Conservation (phyloP, 2,797 vertebrate genomes). For the Scarus forsteni region DNA sequence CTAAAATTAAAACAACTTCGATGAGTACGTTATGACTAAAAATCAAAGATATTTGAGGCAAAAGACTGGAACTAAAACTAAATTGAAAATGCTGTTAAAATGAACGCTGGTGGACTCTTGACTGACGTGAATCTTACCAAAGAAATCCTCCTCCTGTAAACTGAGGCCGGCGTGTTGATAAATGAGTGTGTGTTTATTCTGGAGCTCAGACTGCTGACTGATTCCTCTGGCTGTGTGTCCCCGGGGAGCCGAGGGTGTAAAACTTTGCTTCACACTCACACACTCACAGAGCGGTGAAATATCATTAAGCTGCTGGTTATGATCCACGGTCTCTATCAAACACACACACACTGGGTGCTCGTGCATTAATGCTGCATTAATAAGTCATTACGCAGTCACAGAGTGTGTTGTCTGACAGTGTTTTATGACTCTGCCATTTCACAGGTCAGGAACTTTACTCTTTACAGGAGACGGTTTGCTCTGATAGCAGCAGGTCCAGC, state of each 20-base stretch:
- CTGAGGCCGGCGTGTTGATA: neutral
- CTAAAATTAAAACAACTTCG: too few species aligned
- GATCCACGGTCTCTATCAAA: constrained; percentile 1
- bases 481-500: constrained; percentile 18
- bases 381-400: constrained; percentile 37
- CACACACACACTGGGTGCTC: neutral
- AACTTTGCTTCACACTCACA: constrained; percentile 17
- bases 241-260: constrained; percentile 17
- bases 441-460: constrained; percentile 46
- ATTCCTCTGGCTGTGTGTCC: neutral
- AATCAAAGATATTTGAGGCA: too few species aligned
- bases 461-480: constrained; percentile 11
- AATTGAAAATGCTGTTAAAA: too few species aligned
- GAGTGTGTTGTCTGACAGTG: constrained; percentile 31
- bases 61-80: too few species aligned
- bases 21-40: too few species aligned
- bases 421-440: constrained; percentile 50
- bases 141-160: too few species aligned
- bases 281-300: constrained; percentile 5
- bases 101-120: too few species aligned
- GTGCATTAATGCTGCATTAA: constrained; percentile 40
- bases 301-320: constrained; percentile 16
- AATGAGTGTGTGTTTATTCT: neutral
- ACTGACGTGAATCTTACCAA: too few species aligned
- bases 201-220: constrained; percentile 25